Base-by-base conservation (phyloP, 2,888 invertebrate species). In the Geophilus truncorum region DNA sequence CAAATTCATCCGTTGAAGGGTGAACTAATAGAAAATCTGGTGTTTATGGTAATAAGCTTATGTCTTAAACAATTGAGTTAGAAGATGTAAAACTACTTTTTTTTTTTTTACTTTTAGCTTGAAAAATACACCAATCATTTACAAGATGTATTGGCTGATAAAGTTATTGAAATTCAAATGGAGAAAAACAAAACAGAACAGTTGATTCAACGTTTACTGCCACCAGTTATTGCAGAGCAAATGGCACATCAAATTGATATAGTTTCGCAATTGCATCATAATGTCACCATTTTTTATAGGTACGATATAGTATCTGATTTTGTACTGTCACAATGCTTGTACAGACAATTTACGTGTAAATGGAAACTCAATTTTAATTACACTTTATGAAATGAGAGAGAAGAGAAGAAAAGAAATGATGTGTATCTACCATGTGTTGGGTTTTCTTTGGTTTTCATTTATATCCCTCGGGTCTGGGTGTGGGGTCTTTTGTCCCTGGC, bases 1-100 rank as follows among this genome's bases (percentile, higher is more conserved):
- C n/a, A n/a, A n/a, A n/a, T n/a, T n/a, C n/a, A n/a, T n/a, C n/a
- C n/a, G n/a, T n/a, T n/a, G n/a, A n/a, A n/a, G n/a, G n/a, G n/a
- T n/a, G n/a, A n/a, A n/a, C n/a, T 78, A 36, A 40, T 78, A 7
- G 78, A 78, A 36, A 78, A 78, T 34, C 36, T 78, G 6, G 36
- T 78, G 12, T 25, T 34, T 34, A 15, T 78, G 78, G 78, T 78
- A 76, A 76, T 25, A 9, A 18, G 15, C 1, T 70, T 25, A 28
- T 18, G 21, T 75, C 21, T 21, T 28, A 75, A 21, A 75, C 7
- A 75, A 21, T 18, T 28, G 6, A 12, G n/a, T n/a, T n/a, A n/a
- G n/a, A n/a, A n/a, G n/a, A n/a, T n/a, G n/a, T n/a, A n/a, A n/a
- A n/a, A n/a, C n/a, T n/a, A n/a, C 15, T 62, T 21, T 21, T 23